Conservation (phyloP, 2,113 vertebrate species). For the Paramormyrops kingsleyae region DNA sequence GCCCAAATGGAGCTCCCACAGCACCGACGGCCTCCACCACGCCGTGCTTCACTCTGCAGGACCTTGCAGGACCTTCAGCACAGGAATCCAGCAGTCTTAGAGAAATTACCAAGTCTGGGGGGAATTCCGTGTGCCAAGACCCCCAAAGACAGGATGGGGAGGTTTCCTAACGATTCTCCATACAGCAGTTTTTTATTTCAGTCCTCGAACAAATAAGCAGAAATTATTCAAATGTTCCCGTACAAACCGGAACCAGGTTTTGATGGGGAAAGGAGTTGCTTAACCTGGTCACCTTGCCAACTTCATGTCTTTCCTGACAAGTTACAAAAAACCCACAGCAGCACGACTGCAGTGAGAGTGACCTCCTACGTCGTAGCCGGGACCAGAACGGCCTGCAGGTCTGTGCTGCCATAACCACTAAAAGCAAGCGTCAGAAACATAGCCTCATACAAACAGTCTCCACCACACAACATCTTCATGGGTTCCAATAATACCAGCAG, state of each 20-base stretch:
- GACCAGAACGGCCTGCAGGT: background rate
- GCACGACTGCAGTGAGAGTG: background rate
- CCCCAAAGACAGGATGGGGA: background rate
- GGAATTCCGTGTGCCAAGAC: background rate
- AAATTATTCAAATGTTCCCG: background rate
- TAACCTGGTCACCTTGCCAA: background rate
- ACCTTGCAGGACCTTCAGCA: background rate
- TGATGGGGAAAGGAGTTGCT: background rate
- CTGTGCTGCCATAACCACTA: background rate
- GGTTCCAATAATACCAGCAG: background rate
- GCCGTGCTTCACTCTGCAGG: background rate
- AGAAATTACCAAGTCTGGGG: background rate
- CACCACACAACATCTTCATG: background rate
- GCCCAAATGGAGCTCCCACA: background rate
- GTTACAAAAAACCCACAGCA: background rate
- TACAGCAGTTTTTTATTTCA: slow-evolving; percentile 4
- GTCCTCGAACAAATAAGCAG: background rate
- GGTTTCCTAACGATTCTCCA: background rate
- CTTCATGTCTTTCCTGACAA: background rate
- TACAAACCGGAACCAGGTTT: slow-evolving; percentile 1
- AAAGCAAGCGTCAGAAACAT: background rate
- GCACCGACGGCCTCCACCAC: background rate
- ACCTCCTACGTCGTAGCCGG: background rate
- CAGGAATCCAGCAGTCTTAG: background rate
- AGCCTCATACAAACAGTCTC: background rate